Percentiles rank a stretch among this genome's conserved stretches.
Conservation (phyloP, 30 jellyfish, hydroid and myxozoan genomes). For the Hydractinia echinata region DNA sequence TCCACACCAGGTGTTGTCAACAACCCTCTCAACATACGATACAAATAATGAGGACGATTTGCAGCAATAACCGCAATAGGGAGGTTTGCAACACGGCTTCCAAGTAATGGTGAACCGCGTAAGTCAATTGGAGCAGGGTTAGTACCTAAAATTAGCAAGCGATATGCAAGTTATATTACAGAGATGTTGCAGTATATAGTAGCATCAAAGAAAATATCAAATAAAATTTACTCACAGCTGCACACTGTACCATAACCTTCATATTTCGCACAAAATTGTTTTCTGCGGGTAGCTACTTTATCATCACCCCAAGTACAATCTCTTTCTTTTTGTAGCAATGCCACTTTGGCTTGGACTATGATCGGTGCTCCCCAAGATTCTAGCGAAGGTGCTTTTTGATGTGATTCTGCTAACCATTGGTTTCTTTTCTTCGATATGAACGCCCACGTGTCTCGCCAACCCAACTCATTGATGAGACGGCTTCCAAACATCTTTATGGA, state of each 20-base stretch:
- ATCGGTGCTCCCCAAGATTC: slow-evolving; percentile 88
- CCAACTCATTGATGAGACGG: slow-evolving; percentile 54
- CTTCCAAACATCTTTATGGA: slow-evolving; percentile 79
- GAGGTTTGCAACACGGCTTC: slow-evolving; percentile 49
- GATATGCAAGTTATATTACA: neutral
- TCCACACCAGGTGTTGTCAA: slow-evolving; percentile 86
- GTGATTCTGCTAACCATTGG: slow-evolving; percentile 91
- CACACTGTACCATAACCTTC: slow-evolving; percentile 99
- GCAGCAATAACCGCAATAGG: slow-evolving; percentile 99
- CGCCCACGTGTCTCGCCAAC: slow-evolving; percentile 97
- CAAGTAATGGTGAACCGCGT: slow-evolving; percentile 59
- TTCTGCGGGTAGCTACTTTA: slow-evolving; percentile 54
- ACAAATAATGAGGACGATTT: slow-evolving; percentile 88
- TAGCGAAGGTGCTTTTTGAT: slow-evolving; percentile 58
- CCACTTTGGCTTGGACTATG: slow-evolving; percentile 59
- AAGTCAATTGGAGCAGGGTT: slow-evolving; percentile 91
- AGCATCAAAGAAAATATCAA: neutral
- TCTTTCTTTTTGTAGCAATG: slow-evolving; percentile 28
- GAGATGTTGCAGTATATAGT: neutral
- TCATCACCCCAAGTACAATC: slow-evolving; percentile 76
- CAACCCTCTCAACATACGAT: slow-evolving; percentile 82
- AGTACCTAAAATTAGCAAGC: slow-evolving; percentile 38
- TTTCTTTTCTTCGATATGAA: slow-evolving; percentile 54
- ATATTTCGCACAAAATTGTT: slow-evolving; percentile 71
- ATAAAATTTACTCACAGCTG: slow-evolving; percentile 60